A percentile compares a stretch with the other conserved stretches of the same genome.
Evolutionary conservation across 1,140 invertebrate species (phyloP).

Genomic region (Drosophila navojoa): DNA sequence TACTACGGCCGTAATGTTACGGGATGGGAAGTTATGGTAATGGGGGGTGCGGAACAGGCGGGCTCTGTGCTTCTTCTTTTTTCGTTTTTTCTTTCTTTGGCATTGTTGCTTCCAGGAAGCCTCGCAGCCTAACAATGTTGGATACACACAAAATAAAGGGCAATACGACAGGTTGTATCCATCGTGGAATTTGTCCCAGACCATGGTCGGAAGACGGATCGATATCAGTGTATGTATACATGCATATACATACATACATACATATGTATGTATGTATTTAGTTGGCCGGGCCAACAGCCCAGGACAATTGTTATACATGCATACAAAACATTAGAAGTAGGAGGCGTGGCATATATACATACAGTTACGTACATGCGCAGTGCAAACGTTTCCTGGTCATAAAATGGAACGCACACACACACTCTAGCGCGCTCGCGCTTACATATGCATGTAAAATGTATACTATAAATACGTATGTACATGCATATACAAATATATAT

Average conservation of each 20-base stretch:
- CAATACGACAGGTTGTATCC: conserved; percentile 58
- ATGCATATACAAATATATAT: background rate
- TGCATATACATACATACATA: background rate
- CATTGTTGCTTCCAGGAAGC: conserved; percentile 53
- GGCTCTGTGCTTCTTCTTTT: conserved; percentile 18
- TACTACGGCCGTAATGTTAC: background rate
- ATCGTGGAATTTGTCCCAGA: conserved; percentile 77
- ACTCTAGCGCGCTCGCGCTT: background rate
- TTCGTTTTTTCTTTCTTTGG: conserved; percentile 16
- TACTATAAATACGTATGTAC: background rate
- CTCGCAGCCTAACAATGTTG: conserved; percentile 10
- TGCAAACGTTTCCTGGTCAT: conserved; percentile 34
- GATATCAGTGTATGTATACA: conserved; percentile 24
- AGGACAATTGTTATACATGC: conserved; percentile 58
- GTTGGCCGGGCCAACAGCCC: conserved; percentile 47
- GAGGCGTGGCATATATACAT: conserved; percentile 32
- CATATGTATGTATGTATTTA: background rate
- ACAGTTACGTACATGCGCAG: conserved; percentile 43
- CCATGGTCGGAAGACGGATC: conserved; percentile 64
- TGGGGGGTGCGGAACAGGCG: background rate
- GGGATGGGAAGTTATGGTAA: background rate
- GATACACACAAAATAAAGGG: conserved; percentile 58
- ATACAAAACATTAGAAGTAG: conserved; percentile 1
- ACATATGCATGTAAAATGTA: conserved; percentile 2
- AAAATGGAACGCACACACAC: conserved; percentile 22